Evolutionary conservation across 2,797 vertebrate species (phyloP), one percentile per base, ranked within the genome.

Genomic region (Microctenopoma stevenorrisi): DNA sequence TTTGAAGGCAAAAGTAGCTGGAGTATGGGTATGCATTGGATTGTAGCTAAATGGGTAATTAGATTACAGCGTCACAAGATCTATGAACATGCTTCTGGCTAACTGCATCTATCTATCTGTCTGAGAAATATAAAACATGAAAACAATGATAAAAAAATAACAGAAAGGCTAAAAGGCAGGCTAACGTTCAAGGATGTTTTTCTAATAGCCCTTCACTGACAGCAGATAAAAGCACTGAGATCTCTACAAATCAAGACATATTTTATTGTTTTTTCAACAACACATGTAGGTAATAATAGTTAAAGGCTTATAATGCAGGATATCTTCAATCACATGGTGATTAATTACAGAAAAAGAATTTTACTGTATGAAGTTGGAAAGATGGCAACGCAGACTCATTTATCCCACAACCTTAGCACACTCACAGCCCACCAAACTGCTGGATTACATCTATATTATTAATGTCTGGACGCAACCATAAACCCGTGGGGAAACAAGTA

Each of bases 51-150:
- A 85, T 79, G 78, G 86, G 81, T 90, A 91, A 92, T 90, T 90
- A 89, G 91, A 92, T 92, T 92, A 92, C 26, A 49, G 80, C 75
- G 86, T 92, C 91, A 92, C 89, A 90, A 88, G 92, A 91, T 88
- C 70, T 49, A 77, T 28, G 48, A 71, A 63, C 56, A 49, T 4
- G 53, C 74, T 54, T 60, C 64, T 43, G 53, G 43, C 63, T 72
- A 74, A 57, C 25, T 82, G 54, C 68, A 64, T 38, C 37, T 38
- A 38, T 38, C 37, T 38, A 38, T 38, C 37, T 38, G 53, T 38
- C 37, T 38, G 53, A 9, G 33, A 35, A 35, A 8, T 35, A 35
- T 35, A 35, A 35, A 35, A 35, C 7, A 35, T 35, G 33, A 35
- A 35, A 35, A 35, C 33, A 35, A 35, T 8, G 33, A 9, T 35